phyloP scores from a whole-genome alignment of 2,113 vertebrate species.

The Xyrauchen texanus region DNA sequence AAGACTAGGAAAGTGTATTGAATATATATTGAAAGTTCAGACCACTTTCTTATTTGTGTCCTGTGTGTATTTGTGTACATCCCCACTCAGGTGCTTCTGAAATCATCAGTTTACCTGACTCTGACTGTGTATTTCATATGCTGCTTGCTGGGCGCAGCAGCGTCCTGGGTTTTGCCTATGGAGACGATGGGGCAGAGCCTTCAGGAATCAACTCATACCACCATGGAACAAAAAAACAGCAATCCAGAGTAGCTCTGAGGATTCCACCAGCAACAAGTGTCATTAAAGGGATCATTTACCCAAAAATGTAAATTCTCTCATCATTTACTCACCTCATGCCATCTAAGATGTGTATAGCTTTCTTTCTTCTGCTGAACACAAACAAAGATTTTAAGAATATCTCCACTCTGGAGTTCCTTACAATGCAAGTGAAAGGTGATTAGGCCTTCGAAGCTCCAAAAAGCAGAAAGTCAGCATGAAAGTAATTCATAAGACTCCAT shows the following conservation, averaged over 20 bases:
- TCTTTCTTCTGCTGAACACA: too few species aligned
- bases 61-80: conserved; percentile 4
- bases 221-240: not conserved
- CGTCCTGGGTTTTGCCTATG: conserved; percentile 91
- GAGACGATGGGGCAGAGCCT: conserved; percentile 93
- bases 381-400: too few species aligned
- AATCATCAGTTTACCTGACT: conserved; percentile 91
- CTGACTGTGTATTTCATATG: conserved; percentile 92
- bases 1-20: not conserved
- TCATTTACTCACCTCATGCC: too few species aligned
- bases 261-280: not conserved
- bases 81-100: conserved; percentile 88
- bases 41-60: not conserved
- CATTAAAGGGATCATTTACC: not conserved
- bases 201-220: conserved; percentile 80
- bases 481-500: too few species aligned
- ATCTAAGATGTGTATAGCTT: too few species aligned
- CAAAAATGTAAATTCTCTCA: too few species aligned
- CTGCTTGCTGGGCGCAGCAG: conserved; percentile 87
- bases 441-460: too few species aligned
- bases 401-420: too few species aligned
- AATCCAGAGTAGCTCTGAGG: not conserved
- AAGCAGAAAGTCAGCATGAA: too few species aligned
- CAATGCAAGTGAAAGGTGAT: too few species aligned
- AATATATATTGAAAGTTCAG: not conserved